Conservation (phyloP, 1,140 invertebrate genomes). For the Andrena cerasifolii region DNA sequence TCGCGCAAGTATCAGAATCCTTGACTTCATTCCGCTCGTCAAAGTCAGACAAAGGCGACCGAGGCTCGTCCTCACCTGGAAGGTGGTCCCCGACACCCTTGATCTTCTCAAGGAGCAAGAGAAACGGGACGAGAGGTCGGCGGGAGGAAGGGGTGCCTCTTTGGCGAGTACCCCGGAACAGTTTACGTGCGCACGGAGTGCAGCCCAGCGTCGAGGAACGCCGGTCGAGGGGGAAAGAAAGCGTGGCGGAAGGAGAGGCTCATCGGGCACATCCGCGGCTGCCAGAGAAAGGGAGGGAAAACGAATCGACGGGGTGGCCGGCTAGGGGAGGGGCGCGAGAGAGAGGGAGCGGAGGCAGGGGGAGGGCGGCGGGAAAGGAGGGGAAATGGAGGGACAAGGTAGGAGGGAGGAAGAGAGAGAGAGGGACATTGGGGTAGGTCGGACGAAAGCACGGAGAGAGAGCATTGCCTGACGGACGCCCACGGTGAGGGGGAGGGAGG, state of each 20-base stretch:
- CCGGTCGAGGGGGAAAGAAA: slow-evolving; percentile 24
- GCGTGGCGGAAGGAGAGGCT: slow-evolving; percentile 41
- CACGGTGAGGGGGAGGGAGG: slow-evolving; percentile 16
- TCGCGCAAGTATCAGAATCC: not conserved
- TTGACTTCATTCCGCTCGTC: not conserved
- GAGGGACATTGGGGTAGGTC: slow-evolving; percentile 73
- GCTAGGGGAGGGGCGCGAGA: slow-evolving; percentile 11
- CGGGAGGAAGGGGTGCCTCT: not conserved
- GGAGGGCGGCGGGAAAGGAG: slow-evolving; percentile 24
- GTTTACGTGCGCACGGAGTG: not conserved
- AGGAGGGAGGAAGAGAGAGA: slow-evolving; percentile 9
- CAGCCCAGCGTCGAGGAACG: not conserved
- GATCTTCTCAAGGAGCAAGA: not conserved
- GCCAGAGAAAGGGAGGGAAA: slow-evolving; percentile 13
- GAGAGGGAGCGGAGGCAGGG: slow-evolving; percentile 27
- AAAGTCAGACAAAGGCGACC: not conserved
- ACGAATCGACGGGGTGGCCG: not conserved
- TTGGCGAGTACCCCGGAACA: slow-evolving; percentile 17
- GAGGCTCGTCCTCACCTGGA: not conserved
- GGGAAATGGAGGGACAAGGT: not conserved
- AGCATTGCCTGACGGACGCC: slow-evolving; percentile 52
- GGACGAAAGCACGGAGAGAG: slow-evolving; percentile 70
- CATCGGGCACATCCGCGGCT: slow-evolving; percentile 33
- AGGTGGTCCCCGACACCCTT: not conserved
- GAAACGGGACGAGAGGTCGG: not conserved